Conservation (phyloP, 2,113 vertebrate genomes). For the Ptyas mucosa region DNA sequence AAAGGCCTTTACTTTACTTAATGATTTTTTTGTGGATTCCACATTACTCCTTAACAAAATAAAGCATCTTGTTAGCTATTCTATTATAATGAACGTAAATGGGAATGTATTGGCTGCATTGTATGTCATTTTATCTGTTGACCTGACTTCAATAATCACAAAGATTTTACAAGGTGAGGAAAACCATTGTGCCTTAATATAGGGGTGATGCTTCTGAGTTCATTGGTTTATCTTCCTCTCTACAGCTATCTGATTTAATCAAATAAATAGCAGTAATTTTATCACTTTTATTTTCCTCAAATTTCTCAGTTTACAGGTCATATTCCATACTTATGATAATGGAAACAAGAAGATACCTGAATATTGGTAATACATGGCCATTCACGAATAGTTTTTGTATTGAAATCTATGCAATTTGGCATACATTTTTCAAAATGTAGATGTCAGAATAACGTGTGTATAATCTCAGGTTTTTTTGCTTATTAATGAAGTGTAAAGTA, state of each 20-base stretch:
- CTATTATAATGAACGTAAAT: not conserved
- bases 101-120: not conserved
- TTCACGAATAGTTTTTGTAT: not conserved
- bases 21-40: slow-evolving; percentile 2
- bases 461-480: not conserved
- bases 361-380: not conserved
- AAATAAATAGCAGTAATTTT: not conserved
- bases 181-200: not conserved
- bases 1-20: not conserved
- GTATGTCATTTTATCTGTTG: not conserved
- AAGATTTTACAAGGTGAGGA: not conserved
- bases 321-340: not conserved
- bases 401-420: not conserved
- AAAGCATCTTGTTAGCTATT: not conserved
- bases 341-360: not conserved
- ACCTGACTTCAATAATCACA: not conserved
- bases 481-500: not conserved
- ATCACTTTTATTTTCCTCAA: not conserved
- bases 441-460: not conserved
- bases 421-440: not conserved
- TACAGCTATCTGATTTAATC: not conserved
- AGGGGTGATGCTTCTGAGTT: not conserved
- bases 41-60: not conserved
- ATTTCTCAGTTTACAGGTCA: not conserved
- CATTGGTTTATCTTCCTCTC: not conserved